These are phyloP conservation scores for Aphelinus certus DNA, from an alignment of 1,140 invertebrate genomes.

Conservation along the genomic window DNA sequence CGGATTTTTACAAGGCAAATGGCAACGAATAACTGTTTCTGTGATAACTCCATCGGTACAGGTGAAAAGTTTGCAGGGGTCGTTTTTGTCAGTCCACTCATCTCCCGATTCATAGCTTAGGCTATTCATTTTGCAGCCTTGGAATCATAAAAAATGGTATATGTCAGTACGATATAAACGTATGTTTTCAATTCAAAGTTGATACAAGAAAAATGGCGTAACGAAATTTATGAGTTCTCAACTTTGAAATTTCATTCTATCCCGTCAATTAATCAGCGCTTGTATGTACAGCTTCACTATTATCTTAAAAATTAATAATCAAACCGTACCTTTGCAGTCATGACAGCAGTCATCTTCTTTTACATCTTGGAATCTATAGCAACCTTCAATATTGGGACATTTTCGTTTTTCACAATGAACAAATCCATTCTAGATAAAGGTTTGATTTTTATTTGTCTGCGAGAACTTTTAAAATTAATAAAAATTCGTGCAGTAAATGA, in stretches of 20 bases:
- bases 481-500: not conserved
- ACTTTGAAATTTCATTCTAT: no score
- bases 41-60: slow-evolving; percentile 88
- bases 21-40: slow-evolving; percentile 78
- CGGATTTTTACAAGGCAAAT: slow-evolving; percentile 79
- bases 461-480: no score
- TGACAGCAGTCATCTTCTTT: slow-evolving; percentile 71
- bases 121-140: slow-evolving; percentile 80
- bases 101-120: slow-evolving; percentile 76
- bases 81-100: slow-evolving; percentile 76
- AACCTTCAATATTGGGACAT: slow-evolving; percentile 75
- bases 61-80: slow-evolving; percentile 76
- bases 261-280: no score
- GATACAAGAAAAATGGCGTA: slow-evolving; percentile 13
- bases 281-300: no score
- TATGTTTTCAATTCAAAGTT: slow-evolving; percentile 25
- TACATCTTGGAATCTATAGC: slow-evolving; percentile 71
- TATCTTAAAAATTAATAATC: slow-evolving; percentile 22
- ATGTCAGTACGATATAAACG: not conserved
- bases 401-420: slow-evolving; percentile 73
- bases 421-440: slow-evolving; percentile 71
- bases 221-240: not conserved
- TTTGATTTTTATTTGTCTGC: no score
- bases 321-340: slow-evolving; percentile 73
- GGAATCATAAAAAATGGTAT: slow-evolving; percentile 8